These are phyloP conservation scores for Callyntrura sp. DNA, from an alignment of 2,888 invertebrate species.

Conservation along the genomic window DNA sequence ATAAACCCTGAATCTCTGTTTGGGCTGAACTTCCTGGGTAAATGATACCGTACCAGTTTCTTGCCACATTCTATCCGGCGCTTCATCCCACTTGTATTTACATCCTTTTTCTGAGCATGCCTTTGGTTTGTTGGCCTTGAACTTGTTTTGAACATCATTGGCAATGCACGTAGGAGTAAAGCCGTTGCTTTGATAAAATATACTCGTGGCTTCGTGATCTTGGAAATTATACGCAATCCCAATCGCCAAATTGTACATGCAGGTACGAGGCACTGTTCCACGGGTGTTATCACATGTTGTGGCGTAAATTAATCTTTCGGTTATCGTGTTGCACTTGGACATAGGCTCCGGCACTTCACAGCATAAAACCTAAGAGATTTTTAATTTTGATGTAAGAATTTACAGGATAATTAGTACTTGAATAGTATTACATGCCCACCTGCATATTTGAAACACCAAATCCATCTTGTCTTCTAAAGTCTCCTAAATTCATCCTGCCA, in stretches of 20 bases:
- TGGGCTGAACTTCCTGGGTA: constrained; percentile 24
- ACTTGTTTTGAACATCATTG: background rate
- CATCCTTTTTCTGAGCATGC: constrained; percentile 39
- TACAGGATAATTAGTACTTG: too few species aligned
- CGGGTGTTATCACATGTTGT: constrained; percentile 41
- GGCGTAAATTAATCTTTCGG: constrained; percentile 28
- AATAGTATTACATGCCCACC: background rate
- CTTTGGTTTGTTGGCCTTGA: background rate
- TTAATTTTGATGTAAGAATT: constrained; percentile 5
- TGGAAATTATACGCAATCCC: constrained; percentile 47
- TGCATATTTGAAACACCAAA: constrained; percentile 37
- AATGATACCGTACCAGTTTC: constrained; percentile 22
- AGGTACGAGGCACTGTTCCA: constrained; percentile 3
- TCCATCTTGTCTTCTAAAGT: constrained; percentile 7
- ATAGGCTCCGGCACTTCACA: constrained; percentile 43
- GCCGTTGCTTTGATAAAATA: constrained; percentile 53
- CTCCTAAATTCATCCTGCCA: constrained; percentile 38
- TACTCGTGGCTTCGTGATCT: constrained; percentile 30
- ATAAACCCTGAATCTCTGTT: constrained; percentile 40
- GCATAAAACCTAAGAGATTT: constrained; percentile 25
- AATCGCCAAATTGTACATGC: constrained; percentile 46
- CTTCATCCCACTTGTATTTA: constrained; percentile 4
- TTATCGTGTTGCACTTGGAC: background rate
- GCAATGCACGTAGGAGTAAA: constrained; percentile 48
- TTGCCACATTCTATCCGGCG: constrained; percentile 42